Evolutionary conservation across 2,797 vertebrate genomes (phyloP).

Genomic region (Spinus pinus): DNA sequence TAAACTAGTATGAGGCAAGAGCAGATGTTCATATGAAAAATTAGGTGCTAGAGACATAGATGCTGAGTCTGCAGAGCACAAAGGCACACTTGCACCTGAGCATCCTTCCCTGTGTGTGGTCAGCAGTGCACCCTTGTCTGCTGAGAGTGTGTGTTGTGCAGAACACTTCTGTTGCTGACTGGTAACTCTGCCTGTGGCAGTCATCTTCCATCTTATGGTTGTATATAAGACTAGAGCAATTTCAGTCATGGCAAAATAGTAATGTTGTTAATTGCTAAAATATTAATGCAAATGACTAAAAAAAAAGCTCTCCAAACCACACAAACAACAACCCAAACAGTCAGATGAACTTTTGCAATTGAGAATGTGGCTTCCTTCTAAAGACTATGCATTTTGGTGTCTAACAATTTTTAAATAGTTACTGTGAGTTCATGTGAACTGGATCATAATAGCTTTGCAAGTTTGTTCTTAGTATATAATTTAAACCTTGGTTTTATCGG

Average conservation of each 20-base stretch:
- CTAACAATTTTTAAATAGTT: background rate
- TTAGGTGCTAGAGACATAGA: background rate
- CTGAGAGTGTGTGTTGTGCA: background rate
- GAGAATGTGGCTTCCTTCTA: background rate
- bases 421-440: background rate
- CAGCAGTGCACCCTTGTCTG: accelerated
- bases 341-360: background rate
- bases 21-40: background rate
- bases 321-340: background rate
- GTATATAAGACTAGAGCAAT: background rate
- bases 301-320: accelerated
- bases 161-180: background rate
- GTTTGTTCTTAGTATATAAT: background rate
- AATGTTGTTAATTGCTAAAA: background rate
- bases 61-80: background rate
- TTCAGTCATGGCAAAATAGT: background rate
- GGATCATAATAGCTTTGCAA: background rate
- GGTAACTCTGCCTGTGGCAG: background rate
- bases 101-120: background rate
- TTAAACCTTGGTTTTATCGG: background rate
- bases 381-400: background rate
- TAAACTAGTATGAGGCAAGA: background rate
- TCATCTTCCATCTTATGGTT: background rate
- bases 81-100: background rate
- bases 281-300: background rate